phyloP scores from a whole-genome alignment of 2,797 vertebrate species.

The Limnodromus scolopaceus region DNA sequence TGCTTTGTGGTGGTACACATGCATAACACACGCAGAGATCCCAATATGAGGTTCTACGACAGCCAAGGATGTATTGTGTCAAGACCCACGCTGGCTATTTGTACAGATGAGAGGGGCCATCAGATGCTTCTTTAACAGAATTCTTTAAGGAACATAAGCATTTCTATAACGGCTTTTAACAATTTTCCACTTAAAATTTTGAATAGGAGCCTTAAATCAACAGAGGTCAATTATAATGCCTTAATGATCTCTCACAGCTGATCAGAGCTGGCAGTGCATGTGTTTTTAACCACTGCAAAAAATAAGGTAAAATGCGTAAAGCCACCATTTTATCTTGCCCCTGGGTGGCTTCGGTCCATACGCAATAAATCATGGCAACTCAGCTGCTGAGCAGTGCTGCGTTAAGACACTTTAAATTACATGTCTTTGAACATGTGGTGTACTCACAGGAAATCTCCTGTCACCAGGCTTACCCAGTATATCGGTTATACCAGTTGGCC shows the following conservation, averaged over 20 bases:
- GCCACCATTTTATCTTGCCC: background rate
- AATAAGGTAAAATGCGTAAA: background rate
- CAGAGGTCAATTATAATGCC: background rate
- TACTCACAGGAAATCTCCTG: background rate
- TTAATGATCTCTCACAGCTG: background rate
- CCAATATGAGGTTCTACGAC: background rate
- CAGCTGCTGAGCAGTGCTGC: background rate
- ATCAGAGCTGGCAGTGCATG: background rate
- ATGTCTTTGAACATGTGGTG: background rate
- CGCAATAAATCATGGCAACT: background rate
- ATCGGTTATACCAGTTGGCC: background rate
- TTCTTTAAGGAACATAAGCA: background rate
- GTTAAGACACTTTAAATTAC: background rate
- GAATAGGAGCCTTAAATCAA: background rate
- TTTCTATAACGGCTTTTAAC: background rate
- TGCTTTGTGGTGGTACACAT: background rate
- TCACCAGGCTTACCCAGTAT: background rate
- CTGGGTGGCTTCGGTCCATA: background rate
- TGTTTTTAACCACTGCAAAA: background rate
- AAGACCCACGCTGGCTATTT: background rate
- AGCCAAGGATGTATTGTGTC: background rate
- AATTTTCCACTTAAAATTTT: background rate
- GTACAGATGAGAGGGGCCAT: background rate
- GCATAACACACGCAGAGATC: background rate
- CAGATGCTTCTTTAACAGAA: background rate